Evolutionary conservation across 2,888 invertebrate species (phyloP).

Genomic region (Dromius quadrimaculatus): DNA sequence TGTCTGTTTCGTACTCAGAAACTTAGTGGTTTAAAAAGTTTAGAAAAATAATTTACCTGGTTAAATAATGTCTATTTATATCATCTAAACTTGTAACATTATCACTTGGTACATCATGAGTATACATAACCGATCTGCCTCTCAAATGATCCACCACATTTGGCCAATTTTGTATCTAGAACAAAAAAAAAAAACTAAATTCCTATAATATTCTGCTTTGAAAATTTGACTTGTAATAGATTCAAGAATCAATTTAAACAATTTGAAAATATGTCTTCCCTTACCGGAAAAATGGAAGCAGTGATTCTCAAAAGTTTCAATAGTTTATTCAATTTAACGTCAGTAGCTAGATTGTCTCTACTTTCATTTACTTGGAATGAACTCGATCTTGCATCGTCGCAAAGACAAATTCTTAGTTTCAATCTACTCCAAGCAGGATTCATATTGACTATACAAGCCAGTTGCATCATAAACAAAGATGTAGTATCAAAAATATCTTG

Average conservation of each 20-base stretch:
- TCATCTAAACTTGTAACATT: conserved; percentile 22
- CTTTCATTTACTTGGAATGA: conserved; percentile 59
- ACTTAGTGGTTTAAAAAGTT: too few relatives aligned
- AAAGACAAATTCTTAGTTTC: conserved; percentile 87
- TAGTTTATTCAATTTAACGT: conserved; percentile 74
- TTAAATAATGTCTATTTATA: conserved; percentile 39
- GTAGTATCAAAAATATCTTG: conserved; percentile 90
- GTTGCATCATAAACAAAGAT: conserved; percentile 94
- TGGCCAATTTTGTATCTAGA: conserved; percentile 63
- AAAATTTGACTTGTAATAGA: too few relatives aligned
- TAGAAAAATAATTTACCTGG: conserved; percentile 37
- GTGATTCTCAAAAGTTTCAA: conserved; percentile 88
- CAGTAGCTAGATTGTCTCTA: conserved; percentile 57
- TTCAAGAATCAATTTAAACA: too few relatives aligned
- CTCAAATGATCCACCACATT: conserved; percentile 34
- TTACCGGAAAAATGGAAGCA: conserved; percentile 81
- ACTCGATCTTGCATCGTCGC: conserved; percentile 69
- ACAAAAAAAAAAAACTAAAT: too few relatives aligned
- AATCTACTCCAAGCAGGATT: conserved; percentile 89
- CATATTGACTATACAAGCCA: conserved; percentile 96
- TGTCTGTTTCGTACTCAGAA: too few relatives aligned
- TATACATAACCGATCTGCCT: conserved; percentile 37
- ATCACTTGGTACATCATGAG: conserved; percentile 14
- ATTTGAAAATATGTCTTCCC: conserved; percentile 54
- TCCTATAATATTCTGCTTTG: neutral